phyloP scores from a whole-genome alignment of 2,888 invertebrate genomes.

The Drosophila phalerata region DNA sequence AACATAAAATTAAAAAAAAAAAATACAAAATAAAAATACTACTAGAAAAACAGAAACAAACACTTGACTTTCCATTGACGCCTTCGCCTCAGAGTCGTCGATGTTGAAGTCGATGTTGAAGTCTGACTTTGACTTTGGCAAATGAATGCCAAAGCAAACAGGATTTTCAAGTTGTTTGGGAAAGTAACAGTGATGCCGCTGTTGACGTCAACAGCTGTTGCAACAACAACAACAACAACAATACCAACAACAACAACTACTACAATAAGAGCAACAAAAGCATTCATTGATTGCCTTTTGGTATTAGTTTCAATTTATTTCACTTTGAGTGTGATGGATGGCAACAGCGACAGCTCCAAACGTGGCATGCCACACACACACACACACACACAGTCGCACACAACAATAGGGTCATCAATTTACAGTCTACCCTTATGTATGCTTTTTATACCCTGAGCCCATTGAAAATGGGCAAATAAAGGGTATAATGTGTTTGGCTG shows the following conservation, averaged over 20 bases:
- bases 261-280: constrained; percentile 19
- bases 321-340: constrained; percentile 80
- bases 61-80: constrained; percentile 59
- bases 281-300: constrained; percentile 78
- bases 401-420: constrained; percentile 60
- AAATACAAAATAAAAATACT: too few species aligned
- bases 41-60: constrained; percentile 13
- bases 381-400: background rate
- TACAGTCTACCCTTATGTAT: constrained; percentile 36
- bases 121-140: constrained; percentile 57
- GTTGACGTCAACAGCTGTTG: constrained; percentile 50
- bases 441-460: too few species aligned
- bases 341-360: constrained; percentile 67
- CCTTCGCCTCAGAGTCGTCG: constrained; percentile 11
- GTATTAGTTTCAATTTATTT: constrained; percentile 81
- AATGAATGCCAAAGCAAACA: constrained; percentile 63
- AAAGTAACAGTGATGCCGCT: constrained; percentile 60
- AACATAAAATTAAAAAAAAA: background rate
- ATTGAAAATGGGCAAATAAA: too few species aligned
- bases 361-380: constrained; percentile 46
- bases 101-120: too few species aligned
- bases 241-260: constrained; percentile 17
- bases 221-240: constrained; percentile 21
- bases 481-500: too few species aligned
- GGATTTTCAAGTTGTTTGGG: constrained; percentile 71